Conservation (phyloP, 1,140 invertebrate species). For the Octopus bimaculoides region DNA sequence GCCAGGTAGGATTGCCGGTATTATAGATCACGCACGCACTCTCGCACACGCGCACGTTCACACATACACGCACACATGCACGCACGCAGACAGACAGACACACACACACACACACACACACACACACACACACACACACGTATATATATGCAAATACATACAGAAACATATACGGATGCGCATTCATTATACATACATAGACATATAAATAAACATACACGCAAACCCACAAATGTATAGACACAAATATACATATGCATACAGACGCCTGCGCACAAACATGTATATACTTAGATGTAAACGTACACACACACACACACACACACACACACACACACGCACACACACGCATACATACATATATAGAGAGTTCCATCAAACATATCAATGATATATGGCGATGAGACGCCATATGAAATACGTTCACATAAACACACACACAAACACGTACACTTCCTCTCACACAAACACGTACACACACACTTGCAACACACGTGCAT, state of each 20-base stretch:
- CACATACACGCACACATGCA: no score
- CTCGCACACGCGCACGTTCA: no score
- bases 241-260: neutral
- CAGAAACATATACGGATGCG: no score
- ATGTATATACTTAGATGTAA: neutral
- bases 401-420: neutral
- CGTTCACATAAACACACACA: neutral
- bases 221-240: neutral
- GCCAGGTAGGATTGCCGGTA: no score
- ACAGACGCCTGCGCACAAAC: neutral
- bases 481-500: neutral
- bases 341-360: neutral
- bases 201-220: neutral
- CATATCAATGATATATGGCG: no score
- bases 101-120: no score
- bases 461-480: neutral
- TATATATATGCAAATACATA: no score
- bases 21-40: no score
- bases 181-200: neutral
- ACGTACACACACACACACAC: neutral
- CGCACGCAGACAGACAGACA: no score
- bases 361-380: neutral
- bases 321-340: neutral
- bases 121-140: no score
- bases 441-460: neutral